Evolutionary conservation across 2,797 vertebrate species (phyloP), one percentile per base, ranked within the genome.

Genomic region (Poecilia picta): DNA sequence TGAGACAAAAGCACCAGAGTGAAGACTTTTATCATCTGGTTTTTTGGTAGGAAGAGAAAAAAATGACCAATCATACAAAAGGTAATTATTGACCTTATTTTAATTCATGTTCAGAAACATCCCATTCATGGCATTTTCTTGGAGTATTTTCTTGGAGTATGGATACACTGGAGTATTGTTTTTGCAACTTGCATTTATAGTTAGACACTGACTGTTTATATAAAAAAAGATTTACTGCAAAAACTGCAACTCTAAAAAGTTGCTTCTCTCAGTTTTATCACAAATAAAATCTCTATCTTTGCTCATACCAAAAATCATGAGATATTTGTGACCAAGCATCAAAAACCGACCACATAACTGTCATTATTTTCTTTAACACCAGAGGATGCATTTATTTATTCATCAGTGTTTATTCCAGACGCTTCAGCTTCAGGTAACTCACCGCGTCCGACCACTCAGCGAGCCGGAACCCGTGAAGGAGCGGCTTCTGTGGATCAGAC

Each of bases 391-490:
- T 39, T 8, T 20, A 8, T 8, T 18, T 39, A 20, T 20, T 10
- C 8, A 8, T 20, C 33, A 0, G 64, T 4, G 64, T 68, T 25
- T 25, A 23, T 64, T 41, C 36, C 36, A 0, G 7, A 8, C 7
- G 31, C 16, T 8, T 1, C 1, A 46, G 8, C 23, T 31, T 59
- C 2, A 43, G 18, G 2, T 28, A n/a, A 77, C 91, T 96, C 89
- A 98, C 98, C 95, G 88, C 51, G 94, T 89, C 68, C 95, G 96
- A 89, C 95, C 93, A 25, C 95, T 96, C 43, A 97, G 78, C 0
- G 96, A 96, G 92, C 96, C 95, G 93, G 97, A 97, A 28, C 98
- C 97, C 0, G 97, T 97, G 77, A 99, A 99, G 84, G 98, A 99
- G 76, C 96, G 96, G 39, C 98, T 99, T 85, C 98, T 95, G 84